phyloP scores from a whole-genome alignment of 2,888 invertebrate species.

The Parthenolecanium corni region DNA sequence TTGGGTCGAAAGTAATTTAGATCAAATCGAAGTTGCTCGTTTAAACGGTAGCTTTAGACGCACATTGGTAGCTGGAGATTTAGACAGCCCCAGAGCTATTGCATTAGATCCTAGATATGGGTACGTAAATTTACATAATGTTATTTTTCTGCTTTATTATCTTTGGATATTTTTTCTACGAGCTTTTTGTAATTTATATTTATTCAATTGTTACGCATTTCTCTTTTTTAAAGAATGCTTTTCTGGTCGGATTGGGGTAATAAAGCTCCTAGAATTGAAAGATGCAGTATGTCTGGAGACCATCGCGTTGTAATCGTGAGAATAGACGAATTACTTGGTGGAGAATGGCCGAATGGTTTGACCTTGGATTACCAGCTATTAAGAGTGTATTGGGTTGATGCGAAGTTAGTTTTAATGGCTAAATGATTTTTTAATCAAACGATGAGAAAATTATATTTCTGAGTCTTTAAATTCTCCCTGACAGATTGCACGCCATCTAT shows the following conservation, averaged over 20 bases:
- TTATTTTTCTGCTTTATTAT: neutral
- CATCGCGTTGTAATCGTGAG: constrained; percentile 49
- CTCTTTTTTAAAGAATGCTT: constrained; percentile 42
- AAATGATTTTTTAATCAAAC: too few species aligned
- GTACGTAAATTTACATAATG: constrained; percentile 39
- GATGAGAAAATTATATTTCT: too few species aligned
- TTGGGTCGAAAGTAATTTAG: constrained; percentile 75
- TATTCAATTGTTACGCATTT: neutral
- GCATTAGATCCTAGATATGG: constrained; percentile 67
- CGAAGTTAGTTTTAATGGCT: constrained; percentile 43
- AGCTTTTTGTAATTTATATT: neutral
- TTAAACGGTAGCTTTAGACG: constrained; percentile 62
- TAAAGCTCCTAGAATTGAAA: constrained; percentile 65
- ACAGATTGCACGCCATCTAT: constrained; percentile 72
- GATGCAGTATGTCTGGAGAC: constrained; percentile 66
- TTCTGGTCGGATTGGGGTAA: constrained; percentile 87
- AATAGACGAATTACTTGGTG: constrained; percentile 47
- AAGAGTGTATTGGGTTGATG: constrained; percentile 75
- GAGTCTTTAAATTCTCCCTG: too few species aligned
- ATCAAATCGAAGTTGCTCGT: constrained; percentile 70
- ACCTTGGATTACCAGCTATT: constrained; percentile 62
- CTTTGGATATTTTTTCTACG: neutral
- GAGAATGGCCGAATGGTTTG: constrained; percentile 75
- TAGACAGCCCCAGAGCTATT: constrained; percentile 74
- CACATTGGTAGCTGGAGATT: constrained; percentile 65